Conservation (phyloP, 2,113 vertebrate species). For the Nesoenas mayeri region DNA sequence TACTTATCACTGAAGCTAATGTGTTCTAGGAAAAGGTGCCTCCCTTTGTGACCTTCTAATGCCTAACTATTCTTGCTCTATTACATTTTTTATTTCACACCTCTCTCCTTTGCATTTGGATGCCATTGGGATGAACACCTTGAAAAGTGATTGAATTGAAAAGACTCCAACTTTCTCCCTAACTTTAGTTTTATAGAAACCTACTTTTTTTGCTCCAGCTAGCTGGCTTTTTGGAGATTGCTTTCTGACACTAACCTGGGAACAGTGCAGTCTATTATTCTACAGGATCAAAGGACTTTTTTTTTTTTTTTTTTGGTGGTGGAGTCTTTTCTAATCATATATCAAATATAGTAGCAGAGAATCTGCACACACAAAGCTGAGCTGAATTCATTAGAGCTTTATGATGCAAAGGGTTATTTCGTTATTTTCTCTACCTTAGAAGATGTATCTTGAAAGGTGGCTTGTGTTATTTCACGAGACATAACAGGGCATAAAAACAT, state of each 20-base stretch:
- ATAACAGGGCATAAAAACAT: not conserved
- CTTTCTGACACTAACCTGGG: constrained; percentile 25
- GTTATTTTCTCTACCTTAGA: constrained; percentile 3
- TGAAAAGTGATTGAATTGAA: constrained; percentile 44
- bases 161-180: not conserved
- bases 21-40: constrained; percentile 7
- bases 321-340: not conserved
- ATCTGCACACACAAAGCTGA: not conserved
- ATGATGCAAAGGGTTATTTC: not conserved
- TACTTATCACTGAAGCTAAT: constrained; percentile 8
- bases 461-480: not conserved
- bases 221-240: constrained; percentile 35
- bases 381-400: not conserved
- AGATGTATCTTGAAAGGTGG: not conserved
- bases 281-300: constrained; percentile 33
- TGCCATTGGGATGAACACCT: not conserved
- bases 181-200: constrained; percentile 40
- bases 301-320: not conserved
- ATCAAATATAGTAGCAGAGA: not conserved
- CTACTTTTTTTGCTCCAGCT: constrained; percentile 34
- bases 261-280: constrained; percentile 29
- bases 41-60: constrained; percentile 9
- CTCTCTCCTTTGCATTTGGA: constrained; percentile 34
- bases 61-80: constrained; percentile 2
- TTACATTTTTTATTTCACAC: constrained; percentile 41